Conservation (phyloP, 2,797 vertebrate genomes). For the Anabacerthia variegaticeps region DNA sequence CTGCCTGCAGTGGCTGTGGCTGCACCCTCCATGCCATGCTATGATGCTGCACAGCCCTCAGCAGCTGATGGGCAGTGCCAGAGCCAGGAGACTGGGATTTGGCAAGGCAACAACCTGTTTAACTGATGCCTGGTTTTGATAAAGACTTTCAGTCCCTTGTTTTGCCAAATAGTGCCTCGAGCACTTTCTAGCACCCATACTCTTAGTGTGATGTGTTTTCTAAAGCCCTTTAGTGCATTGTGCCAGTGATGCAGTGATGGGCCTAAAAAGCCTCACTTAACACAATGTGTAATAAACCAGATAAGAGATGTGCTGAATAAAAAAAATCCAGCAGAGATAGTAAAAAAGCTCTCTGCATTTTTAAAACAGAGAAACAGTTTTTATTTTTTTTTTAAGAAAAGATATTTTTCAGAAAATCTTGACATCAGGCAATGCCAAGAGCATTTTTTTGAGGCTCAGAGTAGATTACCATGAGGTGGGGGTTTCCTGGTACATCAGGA, state of each 20-base stretch:
- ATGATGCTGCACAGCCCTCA: accelerated
- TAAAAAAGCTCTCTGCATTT: neutral
- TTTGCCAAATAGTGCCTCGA: neutral
- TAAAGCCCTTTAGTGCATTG: conserved; percentile 42
- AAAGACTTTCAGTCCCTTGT: neutral
- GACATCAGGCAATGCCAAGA: neutral
- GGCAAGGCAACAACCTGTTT: neutral
- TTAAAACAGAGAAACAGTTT: neutral
- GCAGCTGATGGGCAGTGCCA: neutral
- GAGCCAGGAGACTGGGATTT: neutral
- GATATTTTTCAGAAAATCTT: neutral
- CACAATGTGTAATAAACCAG: neutral
- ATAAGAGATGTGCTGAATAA: neutral
- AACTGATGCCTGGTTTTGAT: neutral
- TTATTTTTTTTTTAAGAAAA: neutral
- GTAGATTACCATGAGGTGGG: neutral
- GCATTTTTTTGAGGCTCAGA: neutral
- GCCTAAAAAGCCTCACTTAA: conserved; percentile 32
- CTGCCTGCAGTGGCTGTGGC: accelerated
- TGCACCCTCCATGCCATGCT: accelerated
- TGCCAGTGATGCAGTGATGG: neutral
- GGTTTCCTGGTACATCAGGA: neutral
- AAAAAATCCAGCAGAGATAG: neutral
- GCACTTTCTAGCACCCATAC: neutral
- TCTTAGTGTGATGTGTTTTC: neutral